phyloP scores from a whole-genome alignment of 2,888 invertebrate species.

The Tuberolachnus salignus region DNA sequence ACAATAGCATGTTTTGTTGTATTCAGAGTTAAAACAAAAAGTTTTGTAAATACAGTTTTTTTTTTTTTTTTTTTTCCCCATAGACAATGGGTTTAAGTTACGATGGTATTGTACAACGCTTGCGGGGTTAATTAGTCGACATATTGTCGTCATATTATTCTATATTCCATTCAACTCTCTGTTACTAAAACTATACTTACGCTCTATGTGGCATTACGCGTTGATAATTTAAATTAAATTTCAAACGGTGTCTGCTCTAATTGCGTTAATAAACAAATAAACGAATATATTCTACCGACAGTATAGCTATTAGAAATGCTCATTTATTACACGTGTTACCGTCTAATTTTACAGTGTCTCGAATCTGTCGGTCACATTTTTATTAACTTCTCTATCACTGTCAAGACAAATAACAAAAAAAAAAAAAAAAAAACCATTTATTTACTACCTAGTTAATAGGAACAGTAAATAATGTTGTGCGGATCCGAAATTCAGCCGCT shows the following conservation, averaged over 20 bases:
- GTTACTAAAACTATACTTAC: not conserved
- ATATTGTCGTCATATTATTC: slow-evolving; percentile 1
- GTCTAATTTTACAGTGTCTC: too few relatives aligned
- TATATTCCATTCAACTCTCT: not conserved
- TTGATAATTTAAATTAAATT: slow-evolving; percentile 1
- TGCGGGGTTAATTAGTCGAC: not conserved
- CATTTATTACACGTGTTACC: too few relatives aligned
- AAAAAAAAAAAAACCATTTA: too few relatives aligned
- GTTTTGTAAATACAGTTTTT: not conserved
- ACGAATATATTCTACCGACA: too few relatives aligned
- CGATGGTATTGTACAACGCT: not conserved
- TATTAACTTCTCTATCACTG: too few relatives aligned
- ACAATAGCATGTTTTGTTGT: slow-evolving; percentile 5
- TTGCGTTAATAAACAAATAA: not conserved
- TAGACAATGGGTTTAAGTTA: too few relatives aligned
- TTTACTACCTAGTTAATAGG: too few relatives aligned
- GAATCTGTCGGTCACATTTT: too few relatives aligned
- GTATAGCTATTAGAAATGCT: too few relatives aligned
- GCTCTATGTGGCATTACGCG: not conserved
- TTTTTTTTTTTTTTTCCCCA: slow-evolving; percentile 1
- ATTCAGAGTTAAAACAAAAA: not conserved
- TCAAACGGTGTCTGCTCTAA: not conserved
- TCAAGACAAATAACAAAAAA: too few relatives aligned
- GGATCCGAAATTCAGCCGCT: too few relatives aligned
- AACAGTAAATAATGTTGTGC: too few relatives aligned